These are phyloP conservation scores for Drosophila malerkotliana DNA, from an alignment of 1,140 invertebrate genomes.

Conservation along the genomic window DNA sequence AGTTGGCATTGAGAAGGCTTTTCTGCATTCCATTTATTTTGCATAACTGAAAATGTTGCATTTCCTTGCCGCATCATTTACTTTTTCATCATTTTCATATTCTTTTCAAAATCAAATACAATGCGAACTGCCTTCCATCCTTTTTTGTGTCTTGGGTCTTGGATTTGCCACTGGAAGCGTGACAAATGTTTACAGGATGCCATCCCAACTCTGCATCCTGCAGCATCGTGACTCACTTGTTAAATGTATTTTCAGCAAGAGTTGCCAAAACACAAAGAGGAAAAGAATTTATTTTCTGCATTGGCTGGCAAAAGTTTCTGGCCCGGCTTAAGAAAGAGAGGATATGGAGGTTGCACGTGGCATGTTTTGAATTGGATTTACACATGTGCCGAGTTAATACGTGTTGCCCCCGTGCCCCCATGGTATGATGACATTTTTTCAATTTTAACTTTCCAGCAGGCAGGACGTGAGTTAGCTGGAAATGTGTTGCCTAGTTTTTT, in stretches of 20 bases:
- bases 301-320: conserved; percentile 48
- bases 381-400: conserved; percentile 77
- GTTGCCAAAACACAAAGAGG: conserved; percentile 29
- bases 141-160: conserved; percentile 5
- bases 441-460: conserved; percentile 64
- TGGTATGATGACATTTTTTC: conserved; percentile 61
- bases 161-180: conserved; percentile 36
- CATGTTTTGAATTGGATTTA: conserved; percentile 80
- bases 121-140: conserved; percentile 30
- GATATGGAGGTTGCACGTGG: conserved; percentile 48
- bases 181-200: conserved; percentile 39
- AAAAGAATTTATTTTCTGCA: conserved; percentile 46
- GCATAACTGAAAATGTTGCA: conserved; percentile 52
- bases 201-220: background rate
- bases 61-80: conserved; percentile 39
- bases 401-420: conserved; percentile 29
- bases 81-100: conserved; percentile 38
- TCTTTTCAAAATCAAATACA: conserved; percentile 55
- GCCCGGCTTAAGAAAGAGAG: background rate
- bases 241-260: conserved; percentile 52
- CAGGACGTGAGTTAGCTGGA: conserved; percentile 22
- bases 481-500: conserved; percentile 47
- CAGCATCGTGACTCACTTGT: conserved; percentile 46
- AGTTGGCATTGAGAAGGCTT: conserved; percentile 40
- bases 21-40: conserved; percentile 43